Conservation (phyloP, 2,888 invertebrate species). For the Phyto melanocephala region DNA sequence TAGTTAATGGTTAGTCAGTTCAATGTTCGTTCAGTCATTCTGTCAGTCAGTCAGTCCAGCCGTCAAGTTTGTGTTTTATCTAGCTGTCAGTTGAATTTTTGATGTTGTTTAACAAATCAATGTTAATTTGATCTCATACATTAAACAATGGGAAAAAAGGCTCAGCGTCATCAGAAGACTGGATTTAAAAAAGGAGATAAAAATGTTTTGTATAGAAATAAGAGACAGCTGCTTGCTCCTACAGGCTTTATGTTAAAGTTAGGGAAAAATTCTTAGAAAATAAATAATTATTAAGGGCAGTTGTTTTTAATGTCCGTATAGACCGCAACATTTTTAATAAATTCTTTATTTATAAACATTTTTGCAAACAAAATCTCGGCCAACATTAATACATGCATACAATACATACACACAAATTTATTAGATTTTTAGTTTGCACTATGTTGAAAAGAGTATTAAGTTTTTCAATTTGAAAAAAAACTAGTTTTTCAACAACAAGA, state of each 20-base stretch:
- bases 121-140: slow-evolving; percentile 1
- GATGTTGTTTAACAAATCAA: slow-evolving; percentile 17
- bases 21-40: slow-evolving; percentile 3
- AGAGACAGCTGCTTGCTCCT: background rate
- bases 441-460: too few species aligned
- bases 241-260: background rate
- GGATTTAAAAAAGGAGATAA: background rate
- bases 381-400: too few species aligned
- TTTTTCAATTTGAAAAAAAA: too few species aligned
- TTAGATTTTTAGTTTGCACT: too few species aligned
- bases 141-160: background rate
- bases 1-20: background rate
- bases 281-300: background rate
- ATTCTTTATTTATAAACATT: too few species aligned
- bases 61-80: slow-evolving; percentile 24
- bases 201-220: background rate
- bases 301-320: background rate
- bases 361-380: too few species aligned
- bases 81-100: background rate
- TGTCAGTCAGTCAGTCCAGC: background rate
- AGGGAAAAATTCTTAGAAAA: background rate
- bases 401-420: too few species aligned
- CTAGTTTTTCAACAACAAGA: too few species aligned
- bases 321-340: too few species aligned
- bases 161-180: background rate